These are phyloP conservation scores for Oceanites oceanicus DNA, from an alignment of 2,113 vertebrate genomes.

Conservation along the genomic window DNA sequence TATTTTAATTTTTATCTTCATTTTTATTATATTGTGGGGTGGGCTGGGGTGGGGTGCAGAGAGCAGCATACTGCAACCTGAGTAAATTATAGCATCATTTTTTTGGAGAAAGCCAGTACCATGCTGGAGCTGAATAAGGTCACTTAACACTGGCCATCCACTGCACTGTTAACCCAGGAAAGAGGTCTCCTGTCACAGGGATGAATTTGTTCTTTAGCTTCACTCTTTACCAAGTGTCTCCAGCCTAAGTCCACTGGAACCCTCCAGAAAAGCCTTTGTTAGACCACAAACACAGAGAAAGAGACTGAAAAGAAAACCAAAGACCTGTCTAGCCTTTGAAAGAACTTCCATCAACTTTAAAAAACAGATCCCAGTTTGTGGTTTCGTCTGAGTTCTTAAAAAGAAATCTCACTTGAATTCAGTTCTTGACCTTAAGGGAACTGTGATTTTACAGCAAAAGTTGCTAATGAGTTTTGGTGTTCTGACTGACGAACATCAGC, in stretches of 20 bases:
- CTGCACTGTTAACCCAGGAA: not conserved
- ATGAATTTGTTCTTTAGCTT: not conserved
- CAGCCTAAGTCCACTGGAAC: not conserved
- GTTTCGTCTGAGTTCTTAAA: not conserved
- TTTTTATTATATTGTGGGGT: not conserved
- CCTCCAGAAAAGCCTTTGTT: not conserved
- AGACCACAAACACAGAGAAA: not conserved
- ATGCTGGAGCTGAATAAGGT: not conserved
- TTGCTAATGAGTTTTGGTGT: not conserved
- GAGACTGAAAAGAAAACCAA: not conserved
- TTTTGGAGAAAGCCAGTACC: not conserved
- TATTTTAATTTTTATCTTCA: not conserved
- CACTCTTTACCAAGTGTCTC: not conserved
- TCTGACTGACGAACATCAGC: not conserved
- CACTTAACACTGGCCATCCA: not conserved
- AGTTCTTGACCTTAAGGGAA: not conserved
- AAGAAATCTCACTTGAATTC: not conserved
- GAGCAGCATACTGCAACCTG: not conserved
- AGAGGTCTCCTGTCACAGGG: not conserved
- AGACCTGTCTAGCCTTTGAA: not conserved
- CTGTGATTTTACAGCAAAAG: not conserved
- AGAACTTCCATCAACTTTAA: not conserved
- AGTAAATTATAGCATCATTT: not conserved
- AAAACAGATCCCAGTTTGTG: not conserved
- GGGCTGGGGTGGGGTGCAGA: not conserved